Percentiles rank a stretch among this genome's conserved stretches.
Conservation (phyloP, 2,888 invertebrate species). For the Zygaena filipendulae region DNA sequence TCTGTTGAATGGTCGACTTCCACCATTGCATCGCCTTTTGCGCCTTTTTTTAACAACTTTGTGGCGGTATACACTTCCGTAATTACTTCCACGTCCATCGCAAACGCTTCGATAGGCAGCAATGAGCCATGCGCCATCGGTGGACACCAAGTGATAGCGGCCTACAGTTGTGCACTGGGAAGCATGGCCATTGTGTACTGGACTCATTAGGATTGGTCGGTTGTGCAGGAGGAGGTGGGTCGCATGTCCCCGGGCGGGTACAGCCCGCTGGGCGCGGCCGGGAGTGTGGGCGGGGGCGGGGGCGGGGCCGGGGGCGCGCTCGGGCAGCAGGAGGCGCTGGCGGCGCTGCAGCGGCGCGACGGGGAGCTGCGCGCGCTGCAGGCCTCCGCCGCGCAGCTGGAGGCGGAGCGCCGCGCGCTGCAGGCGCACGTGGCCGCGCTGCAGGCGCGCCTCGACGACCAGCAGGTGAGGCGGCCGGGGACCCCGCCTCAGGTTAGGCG, state of each 20-base stretch:
- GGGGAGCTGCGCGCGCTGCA: constrained; percentile 32
- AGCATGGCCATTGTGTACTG: too few relatives aligned
- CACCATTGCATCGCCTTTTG: too few relatives aligned
- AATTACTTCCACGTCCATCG: too few relatives aligned
- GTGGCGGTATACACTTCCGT: too few relatives aligned
- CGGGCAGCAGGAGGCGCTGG: constrained; percentile 32
- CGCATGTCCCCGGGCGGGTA: constrained; percentile 15
- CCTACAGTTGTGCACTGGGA: too few relatives aligned
- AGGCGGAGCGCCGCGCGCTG: constrained; percentile 25
- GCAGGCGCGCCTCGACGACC: constrained; percentile 27
- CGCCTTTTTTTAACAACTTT: too few relatives aligned
- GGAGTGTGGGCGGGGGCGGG: constrained; percentile 9
- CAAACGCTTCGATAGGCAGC: too few relatives aligned
- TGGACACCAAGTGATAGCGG: too few relatives aligned
- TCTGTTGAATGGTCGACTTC: too few relatives aligned
- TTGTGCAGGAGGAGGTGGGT: constrained; percentile 3
- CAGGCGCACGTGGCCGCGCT: constrained; percentile 23
- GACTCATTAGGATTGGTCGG: not conserved
- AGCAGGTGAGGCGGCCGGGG: constrained; percentile 25
- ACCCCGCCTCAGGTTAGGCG: not conserved
- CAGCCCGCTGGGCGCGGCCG: constrained; percentile 12
- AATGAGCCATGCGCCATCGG: too few relatives aligned
- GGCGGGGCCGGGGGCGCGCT: constrained; percentile 17
- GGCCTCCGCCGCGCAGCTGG: constrained; percentile 20
- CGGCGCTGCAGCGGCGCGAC: constrained; percentile 30